A percentile compares a stretch with the other conserved stretches of the same genome.
phyloP scores from a whole-genome alignment of 2,888 invertebrate genomes.

The Pandemis cinnamomeana region DNA sequence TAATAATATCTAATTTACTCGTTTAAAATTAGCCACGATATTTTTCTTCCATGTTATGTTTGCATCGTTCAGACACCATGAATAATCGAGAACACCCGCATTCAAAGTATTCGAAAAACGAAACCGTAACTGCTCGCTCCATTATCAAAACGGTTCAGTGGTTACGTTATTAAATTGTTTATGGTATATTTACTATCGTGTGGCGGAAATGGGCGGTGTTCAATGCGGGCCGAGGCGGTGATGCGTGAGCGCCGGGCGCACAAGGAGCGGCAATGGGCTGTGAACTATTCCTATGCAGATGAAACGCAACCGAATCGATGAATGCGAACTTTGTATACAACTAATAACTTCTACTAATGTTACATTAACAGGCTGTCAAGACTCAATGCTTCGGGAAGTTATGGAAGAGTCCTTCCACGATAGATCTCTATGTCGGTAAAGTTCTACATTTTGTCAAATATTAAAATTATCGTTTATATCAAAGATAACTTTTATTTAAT shows the following conservation, averaged over 20 bases:
- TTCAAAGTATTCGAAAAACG: constrained; percentile 19
- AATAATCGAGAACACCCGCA: constrained; percentile 25
- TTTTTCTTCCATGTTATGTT: background rate
- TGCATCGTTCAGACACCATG: background rate
- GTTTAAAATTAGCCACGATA: background rate
- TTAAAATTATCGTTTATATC: too few species aligned
- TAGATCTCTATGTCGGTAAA: too few species aligned
- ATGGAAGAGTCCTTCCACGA: background rate
- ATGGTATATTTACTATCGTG: constrained; percentile 60
- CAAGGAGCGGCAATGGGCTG: constrained; percentile 60
- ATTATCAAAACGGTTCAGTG: constrained; percentile 44
- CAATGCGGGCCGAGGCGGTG: constrained; percentile 63
- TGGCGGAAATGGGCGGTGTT: constrained; percentile 76
- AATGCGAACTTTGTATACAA: constrained; percentile 35
- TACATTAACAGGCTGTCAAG: background rate
- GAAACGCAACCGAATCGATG: constrained; percentile 23
- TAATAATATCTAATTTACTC: background rate
- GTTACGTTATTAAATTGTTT: constrained; percentile 51
- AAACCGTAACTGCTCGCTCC: constrained; percentile 36
- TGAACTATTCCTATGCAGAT: constrained; percentile 54
- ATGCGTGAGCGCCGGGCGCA: constrained; percentile 59
- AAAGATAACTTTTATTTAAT: too few species aligned
- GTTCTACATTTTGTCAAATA: too few species aligned
- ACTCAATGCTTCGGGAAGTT: background rate
- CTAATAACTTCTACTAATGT: constrained; percentile 12